Evolutionary conservation across 2,113 vertebrate genomes (phyloP).

Genomic region (Isurus oxyrinchus): DNA sequence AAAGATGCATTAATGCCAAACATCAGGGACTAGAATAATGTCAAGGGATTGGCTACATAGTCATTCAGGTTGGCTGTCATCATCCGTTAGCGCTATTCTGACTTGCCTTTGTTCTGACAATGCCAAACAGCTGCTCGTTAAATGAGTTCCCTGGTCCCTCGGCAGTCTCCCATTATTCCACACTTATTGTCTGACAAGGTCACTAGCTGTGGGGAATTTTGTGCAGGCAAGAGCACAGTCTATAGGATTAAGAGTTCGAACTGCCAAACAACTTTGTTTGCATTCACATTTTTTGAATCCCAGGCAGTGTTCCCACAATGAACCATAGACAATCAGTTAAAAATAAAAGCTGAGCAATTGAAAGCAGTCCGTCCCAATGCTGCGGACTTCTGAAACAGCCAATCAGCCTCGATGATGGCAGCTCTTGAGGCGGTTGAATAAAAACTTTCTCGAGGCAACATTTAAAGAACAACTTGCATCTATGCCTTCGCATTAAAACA

Average conservation of each 20-base stretch:
- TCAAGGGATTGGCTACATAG: slow-evolving; percentile 55
- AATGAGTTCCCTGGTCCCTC: slow-evolving; percentile 70
- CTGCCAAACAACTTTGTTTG: slow-evolving; percentile 68
- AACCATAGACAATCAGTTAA: background rate
- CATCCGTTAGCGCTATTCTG: slow-evolving; percentile 69
- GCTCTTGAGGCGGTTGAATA: background rate
- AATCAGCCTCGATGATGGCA: background rate
- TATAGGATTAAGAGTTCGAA: slow-evolving; percentile 65
- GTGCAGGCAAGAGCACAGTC: slow-evolving; percentile 63
- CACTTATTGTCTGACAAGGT: slow-evolving; percentile 73
- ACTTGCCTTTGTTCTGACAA: slow-evolving; percentile 77
- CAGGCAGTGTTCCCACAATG: slow-evolving; percentile 46
- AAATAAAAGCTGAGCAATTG: background rate
- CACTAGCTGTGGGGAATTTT: slow-evolving; percentile 77
- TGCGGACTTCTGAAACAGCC: background rate
- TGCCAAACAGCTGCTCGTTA: slow-evolving; percentile 83
- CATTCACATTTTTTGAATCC: slow-evolving; percentile 61
- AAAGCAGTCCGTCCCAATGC: background rate
- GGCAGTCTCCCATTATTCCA: slow-evolving; percentile 69
- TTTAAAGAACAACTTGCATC: background rate
- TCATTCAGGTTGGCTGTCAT: slow-evolving; percentile 72
- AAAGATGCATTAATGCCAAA: slow-evolving; percentile 27
- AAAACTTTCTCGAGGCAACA: background rate
- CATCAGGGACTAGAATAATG: slow-evolving; percentile 49
- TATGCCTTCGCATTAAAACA: background rate